Base-by-base conservation (phyloP, 2,113 vertebrate genomes). In the Ophthalmolycus amberensis region DNA sequence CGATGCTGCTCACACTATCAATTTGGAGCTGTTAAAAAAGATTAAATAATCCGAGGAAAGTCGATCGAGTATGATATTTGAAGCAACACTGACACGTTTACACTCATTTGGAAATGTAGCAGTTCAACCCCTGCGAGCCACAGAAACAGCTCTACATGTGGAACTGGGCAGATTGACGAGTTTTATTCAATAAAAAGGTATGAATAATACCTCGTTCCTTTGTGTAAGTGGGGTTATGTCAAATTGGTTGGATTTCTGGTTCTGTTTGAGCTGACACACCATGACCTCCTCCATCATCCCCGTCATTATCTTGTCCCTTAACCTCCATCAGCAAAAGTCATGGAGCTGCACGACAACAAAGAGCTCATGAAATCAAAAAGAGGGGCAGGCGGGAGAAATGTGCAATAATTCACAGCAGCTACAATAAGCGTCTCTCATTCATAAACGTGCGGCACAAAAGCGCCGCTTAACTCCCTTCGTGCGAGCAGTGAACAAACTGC, bases 371-470 rank as follows among this genome's bases (percentile, higher is more conserved):
- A 81, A 73, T 68, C 77, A 44, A 14, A 12, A 44, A 12, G n/a
- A 11, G 11, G 38, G 15, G 71, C 42, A 16, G 46, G 29, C 59
- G 22, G 15, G 29, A 56, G 44, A 38, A 74, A 83, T 58, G 46
- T 69, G 70, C 54, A 25, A 85, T 80, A 20, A 29, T 71, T 75
- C 14, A 62, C 27, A 56, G 70, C 44, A 20, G 77, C 80, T 64
- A 84, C 82, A 85, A 79, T 79, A 68, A 68, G 79, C 66, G 9
- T 38, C 79, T 82, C 74, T 81, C 68, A 69, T 89, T 85, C 85
- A 79, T 80, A 85, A 89, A 84, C 59, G 83, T 72, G 29, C 18
- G 4, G 34, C 68, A 79, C 75, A 85, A 89, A 86, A 72, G 67
- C 10, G 15, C 60, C 15, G 68, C 81, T 84, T 80, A 77, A 75